A percentile compares a stretch with the other conserved stretches of the same genome.
These are phyloP conservation scores for Heliconius melpomene DNA, from an alignment of 1,140 invertebrate species.

Conservation along the genomic window DNA sequence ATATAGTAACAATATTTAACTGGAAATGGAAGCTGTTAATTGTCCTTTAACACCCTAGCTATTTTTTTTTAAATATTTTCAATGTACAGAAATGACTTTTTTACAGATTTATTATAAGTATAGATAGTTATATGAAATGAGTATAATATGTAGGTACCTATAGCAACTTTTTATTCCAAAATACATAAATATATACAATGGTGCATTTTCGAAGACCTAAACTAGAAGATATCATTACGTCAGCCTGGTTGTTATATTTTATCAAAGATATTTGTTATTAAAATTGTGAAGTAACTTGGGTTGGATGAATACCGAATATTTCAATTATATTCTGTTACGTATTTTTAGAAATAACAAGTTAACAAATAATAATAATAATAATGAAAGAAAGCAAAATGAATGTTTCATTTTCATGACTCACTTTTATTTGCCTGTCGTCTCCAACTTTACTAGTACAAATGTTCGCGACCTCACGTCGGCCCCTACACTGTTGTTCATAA, in stretches of 20 bases:
- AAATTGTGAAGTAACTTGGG: not conserved
- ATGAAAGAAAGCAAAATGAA: too few species aligned
- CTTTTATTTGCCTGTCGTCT: too few species aligned
- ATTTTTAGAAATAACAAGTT: not conserved
- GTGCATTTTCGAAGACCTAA: not conserved
- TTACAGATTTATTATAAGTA: too few species aligned
- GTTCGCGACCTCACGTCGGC: not conserved
- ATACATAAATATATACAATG: not conserved
- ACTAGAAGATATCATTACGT: not conserved
- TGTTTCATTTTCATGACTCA: too few species aligned
- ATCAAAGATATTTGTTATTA: not conserved
- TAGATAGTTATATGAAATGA: not conserved
- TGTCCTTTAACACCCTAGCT: too few species aligned
- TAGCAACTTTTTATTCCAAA: not conserved
- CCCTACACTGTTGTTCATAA: not conserved
- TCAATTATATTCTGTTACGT: conserved; percentile 11
- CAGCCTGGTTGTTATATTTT: conserved; percentile 3
- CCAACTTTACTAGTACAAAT: too few species aligned
- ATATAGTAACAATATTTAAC: too few species aligned
- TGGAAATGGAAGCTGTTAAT: too few species aligned
- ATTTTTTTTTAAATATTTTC: too few species aligned
- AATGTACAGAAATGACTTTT: too few species aligned
- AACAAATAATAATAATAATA: too few species aligned
- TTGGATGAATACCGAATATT: not conserved
- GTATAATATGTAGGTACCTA: not conserved